Evolutionary conservation across 2,888 invertebrate species (phyloP).

Genomic region (Sicus ferrugineus): DNA sequence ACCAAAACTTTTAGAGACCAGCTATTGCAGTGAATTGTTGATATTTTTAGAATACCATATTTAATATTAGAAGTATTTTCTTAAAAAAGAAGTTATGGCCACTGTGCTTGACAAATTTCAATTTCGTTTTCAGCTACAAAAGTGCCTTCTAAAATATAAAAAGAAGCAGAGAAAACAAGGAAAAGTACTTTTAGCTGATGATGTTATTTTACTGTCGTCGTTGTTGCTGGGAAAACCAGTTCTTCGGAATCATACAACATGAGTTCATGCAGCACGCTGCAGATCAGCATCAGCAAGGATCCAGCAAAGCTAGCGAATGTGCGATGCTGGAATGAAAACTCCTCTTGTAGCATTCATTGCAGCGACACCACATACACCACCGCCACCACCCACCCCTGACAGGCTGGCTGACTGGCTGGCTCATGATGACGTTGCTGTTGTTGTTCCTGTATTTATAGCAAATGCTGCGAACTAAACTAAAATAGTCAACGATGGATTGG

Average conservation of each 20-base stretch:
- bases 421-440: background rate
- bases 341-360: background rate
- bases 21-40: too few relatives aligned
- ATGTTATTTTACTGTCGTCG: conserved; percentile 31
- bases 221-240: conserved; percentile 25
- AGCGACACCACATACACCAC: background rate
- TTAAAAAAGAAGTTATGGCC: too few relatives aligned
- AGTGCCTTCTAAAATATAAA: background rate
- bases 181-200: background rate
- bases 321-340: background rate
- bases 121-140: conserved; percentile 30
- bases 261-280: conserved; percentile 20
- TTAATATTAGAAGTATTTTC: too few relatives aligned
- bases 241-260: conserved; percentile 17
- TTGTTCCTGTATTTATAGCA: conserved; percentile 19
- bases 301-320: background rate
- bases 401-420: background rate
- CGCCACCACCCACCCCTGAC: conserved; percentile 7
- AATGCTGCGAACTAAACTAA: background rate
- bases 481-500: conserved; percentile 3
- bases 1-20: too few relatives aligned
- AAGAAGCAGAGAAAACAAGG: background rate
- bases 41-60: too few relatives aligned
- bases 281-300: background rate
- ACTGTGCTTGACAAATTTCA: conserved; percentile 31